Base-by-base conservation (phyloP, 2,113 vertebrate species). In the Cynoglossus semilaevis region DNA sequence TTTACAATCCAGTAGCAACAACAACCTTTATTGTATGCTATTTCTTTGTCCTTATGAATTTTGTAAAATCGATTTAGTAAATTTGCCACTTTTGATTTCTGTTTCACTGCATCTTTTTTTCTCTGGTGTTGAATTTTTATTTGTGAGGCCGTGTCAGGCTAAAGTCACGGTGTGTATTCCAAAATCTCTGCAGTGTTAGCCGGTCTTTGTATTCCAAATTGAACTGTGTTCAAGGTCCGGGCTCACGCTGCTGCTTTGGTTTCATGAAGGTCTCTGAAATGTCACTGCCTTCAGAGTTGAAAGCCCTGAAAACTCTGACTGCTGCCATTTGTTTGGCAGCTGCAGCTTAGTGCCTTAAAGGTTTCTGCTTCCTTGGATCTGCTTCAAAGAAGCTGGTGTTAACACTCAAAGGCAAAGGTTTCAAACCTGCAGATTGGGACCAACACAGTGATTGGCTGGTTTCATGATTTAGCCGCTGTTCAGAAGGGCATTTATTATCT, bases 241-340 rank as follows among this genome's bases (percentile, higher is more conserved):
- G 14, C 52, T 67, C 29, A 64, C 73, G 64, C 72, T 70, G 55
- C 58, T 70, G 54, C 50, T 67, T 60, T 17, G 15, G 15, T 72
- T 67, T 56, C 58, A 51, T 52, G 61, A 75, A 72, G 65, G 74
- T 83, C 76, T 75, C 57, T 47, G 54, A 84, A 83, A 86, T 84
- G 78, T 83, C 77, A 80, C 10, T 29, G 67, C 71, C 45, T 70
- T 76, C 54, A 59, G 65, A 53, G 51, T 48, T 59, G 67, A 64
- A 67, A 50, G 61, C n/a, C 53, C 38, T 29, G 22, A 29, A 15
- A 53, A 47, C 53, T 53, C 70, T 45, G 51, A 61, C 67, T 70
- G 51, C 17, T 72, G 67, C 67, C 74, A 72, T 81, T 79, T 77
- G 64, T 82, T 70, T 60, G 61, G 58, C 44, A 59, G 37, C 51